Conservation (phyloP, 2,797 vertebrate species). For the Typhlichthys eigenmanni region DNA sequence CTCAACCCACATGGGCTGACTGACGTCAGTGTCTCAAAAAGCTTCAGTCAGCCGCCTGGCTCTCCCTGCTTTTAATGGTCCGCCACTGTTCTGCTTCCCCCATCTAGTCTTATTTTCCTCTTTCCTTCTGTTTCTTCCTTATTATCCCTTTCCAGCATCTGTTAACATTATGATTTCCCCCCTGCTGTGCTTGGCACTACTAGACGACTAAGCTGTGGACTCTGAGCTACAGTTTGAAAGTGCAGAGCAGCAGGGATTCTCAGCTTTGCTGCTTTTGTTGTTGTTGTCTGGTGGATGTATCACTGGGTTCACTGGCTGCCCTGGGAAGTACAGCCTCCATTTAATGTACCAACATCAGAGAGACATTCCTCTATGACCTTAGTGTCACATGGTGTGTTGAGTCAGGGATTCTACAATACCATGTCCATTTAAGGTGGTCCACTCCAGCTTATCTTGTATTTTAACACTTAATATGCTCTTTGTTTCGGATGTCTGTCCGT, state of each 20-base stretch:
- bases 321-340: background rate
- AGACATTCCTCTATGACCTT: conserved; percentile 3
- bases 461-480: background rate
- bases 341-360: background rate
- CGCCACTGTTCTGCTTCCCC: background rate
- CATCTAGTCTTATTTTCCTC: background rate
- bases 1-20: conserved; percentile 13
- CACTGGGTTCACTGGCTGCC: background rate
- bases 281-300: conserved; percentile 5
- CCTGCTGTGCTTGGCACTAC: conserved; percentile 1
- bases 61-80: conserved; percentile 12
- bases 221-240: conserved; percentile 2
- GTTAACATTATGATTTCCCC: background rate
- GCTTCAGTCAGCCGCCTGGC: conserved; percentile 4
- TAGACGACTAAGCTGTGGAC: conserved; percentile 23
- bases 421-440: conserved; percentile 12
- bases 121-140: background rate
- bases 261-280: background rate
- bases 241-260: conserved; percentile 12
- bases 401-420: background rate
- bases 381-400: conserved; percentile 2
- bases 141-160: background rate
- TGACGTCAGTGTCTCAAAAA: conserved; percentile 24
- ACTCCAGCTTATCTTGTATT: background rate
- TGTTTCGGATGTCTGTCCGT: background rate